Conservation (phyloP, 1,140 invertebrate genomes). For the Aporrectodea caliginosa region DNA sequence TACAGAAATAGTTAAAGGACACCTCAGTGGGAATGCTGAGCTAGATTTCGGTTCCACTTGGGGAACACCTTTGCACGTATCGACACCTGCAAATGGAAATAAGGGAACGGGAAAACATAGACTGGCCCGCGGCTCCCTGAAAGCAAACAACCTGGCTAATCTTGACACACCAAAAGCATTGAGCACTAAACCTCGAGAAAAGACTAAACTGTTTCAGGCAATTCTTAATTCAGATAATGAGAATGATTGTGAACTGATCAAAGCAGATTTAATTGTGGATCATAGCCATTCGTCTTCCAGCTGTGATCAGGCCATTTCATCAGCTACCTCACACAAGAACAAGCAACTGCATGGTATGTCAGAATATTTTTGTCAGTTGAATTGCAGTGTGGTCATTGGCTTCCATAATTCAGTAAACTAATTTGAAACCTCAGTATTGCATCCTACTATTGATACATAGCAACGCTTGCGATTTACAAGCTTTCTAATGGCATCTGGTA, state of each 20-base stretch:
- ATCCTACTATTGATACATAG: too few species aligned
- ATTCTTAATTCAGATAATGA: background rate
- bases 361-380: too few species aligned
- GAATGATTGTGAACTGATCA: background rate
- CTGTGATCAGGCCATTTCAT: background rate
- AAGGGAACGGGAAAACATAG: background rate
- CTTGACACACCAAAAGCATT: background rate
- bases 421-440: too few species aligned
- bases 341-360: too few species aligned
- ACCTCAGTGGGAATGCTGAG: background rate
- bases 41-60: background rate
- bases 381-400: too few species aligned
- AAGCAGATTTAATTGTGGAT: background rate
- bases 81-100: background rate
- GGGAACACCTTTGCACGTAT: background rate
- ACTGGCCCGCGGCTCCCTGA: background rate
- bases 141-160: background rate
- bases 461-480: too few species aligned
- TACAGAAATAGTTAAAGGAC: background rate
- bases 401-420: too few species aligned
- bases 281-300: background rate
- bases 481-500: too few species aligned
- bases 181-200: background rate
- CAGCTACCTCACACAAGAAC: background rate
- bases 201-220: background rate